Percentiles rank a stretch among this genome's conserved stretches.
Evolutionary conservation across 2,797 vertebrate genomes (phyloP).

Genomic region (Uromys caudimaculatus): DNA sequence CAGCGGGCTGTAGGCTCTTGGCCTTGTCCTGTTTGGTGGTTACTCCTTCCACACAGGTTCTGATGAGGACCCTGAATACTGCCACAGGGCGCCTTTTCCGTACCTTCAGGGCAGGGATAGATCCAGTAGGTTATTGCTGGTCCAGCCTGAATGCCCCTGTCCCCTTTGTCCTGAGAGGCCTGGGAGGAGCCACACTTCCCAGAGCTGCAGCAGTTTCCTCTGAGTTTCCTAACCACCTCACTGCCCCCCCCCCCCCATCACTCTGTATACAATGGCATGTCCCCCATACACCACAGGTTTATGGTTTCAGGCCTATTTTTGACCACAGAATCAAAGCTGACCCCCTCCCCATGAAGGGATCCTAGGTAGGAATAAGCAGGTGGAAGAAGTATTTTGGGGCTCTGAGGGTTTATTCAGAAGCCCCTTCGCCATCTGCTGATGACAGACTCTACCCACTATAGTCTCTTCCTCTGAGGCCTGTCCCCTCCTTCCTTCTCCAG

Average conservation of each 20-base stretch:
- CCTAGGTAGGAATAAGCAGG: constrained; percentile 76
- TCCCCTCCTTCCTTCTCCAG: neutral
- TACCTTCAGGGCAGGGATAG: neutral
- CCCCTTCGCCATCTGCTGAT: constrained; percentile 66
- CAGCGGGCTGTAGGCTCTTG: neutral
- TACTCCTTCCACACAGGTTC: neutral
- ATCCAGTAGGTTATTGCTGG: neutral
- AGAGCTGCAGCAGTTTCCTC: neutral
- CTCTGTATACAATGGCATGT: neutral
- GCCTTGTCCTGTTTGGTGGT: neutral
- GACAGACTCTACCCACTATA: constrained; percentile 18
- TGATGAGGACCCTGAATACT: neutral
- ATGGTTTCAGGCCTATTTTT: constrained; percentile 79
- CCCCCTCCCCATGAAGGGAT: constrained; percentile 67
- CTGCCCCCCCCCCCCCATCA: neutral
- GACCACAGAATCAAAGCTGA: constrained; percentile 74
- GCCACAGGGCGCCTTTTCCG: neutral
- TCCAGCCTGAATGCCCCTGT: rapidly evolving
- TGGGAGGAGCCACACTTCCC: neutral
- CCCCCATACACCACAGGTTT: constrained; percentile 29
- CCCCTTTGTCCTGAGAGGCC: neutral
- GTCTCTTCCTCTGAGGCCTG: neutral
- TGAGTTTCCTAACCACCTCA: neutral
- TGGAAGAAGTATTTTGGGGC: constrained; percentile 74
- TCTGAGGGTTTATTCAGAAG: constrained; percentile 68